These are phyloP conservation scores for Fragum fragum DNA, from an alignment of 2,888 invertebrate species.

Conservation along the genomic window DNA sequence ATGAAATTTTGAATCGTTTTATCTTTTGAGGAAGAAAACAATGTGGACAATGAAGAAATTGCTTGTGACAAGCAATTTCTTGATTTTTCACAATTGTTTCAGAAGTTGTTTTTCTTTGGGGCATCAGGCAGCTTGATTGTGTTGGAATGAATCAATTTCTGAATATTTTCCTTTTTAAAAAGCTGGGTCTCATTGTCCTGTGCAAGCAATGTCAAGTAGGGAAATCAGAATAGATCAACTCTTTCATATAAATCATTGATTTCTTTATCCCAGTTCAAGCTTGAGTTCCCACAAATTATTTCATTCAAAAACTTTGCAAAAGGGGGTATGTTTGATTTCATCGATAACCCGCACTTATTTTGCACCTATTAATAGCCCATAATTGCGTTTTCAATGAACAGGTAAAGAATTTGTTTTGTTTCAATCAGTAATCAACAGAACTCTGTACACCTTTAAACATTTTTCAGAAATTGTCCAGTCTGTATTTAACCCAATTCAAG, in stretches of 20 bases:
- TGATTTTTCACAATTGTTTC: background rate
- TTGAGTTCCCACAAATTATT: constrained; percentile 19
- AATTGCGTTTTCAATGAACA: background rate
- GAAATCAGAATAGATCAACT: too few relatives aligned
- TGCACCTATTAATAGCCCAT: constrained; percentile 7
- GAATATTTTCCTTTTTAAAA: too few relatives aligned
- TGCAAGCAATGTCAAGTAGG: too few relatives aligned
- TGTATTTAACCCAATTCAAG: too few relatives aligned
- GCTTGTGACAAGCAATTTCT: background rate
- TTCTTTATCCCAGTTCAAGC: background rate
- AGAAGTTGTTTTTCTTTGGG: too few relatives aligned
- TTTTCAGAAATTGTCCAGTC: too few relatives aligned
- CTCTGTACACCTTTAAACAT: too few relatives aligned
- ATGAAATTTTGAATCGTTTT: too few relatives aligned
- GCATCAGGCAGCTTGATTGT: too few relatives aligned
- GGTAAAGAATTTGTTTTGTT: background rate
- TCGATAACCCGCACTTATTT: background rate
- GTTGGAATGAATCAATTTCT: too few relatives aligned
- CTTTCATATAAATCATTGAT: background rate
- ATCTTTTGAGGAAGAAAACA: too few relatives aligned
- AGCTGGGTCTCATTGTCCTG: too few relatives aligned
- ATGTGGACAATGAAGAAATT: background rate
- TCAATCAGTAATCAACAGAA: background rate
- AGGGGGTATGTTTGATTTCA: constrained; percentile 18
- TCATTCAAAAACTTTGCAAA: constrained; percentile 18